Conservation (phyloP, 2,113 vertebrate species). For the Rostratula benghalensis region DNA sequence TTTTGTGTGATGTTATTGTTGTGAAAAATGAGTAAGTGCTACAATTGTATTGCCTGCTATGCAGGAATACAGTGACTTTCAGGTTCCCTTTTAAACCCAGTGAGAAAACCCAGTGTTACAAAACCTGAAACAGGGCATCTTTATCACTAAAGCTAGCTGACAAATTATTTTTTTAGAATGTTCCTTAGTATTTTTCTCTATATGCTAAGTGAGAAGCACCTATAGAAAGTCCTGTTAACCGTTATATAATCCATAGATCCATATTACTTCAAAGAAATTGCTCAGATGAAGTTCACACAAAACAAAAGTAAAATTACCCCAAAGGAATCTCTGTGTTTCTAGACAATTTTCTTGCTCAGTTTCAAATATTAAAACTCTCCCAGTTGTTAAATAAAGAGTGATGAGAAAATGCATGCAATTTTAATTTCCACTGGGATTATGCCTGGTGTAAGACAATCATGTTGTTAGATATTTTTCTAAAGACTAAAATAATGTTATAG, state of each 20-base stretch:
- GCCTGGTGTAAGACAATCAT: constrained; percentile 61
- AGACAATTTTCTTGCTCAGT: constrained; percentile 62
- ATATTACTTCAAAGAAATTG: neutral
- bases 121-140: neutral
- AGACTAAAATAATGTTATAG: constrained; percentile 36
- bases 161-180: neutral
- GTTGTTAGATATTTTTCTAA: constrained; percentile 55
- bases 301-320: constrained; percentile 59
- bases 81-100: neutral
- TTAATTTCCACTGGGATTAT: constrained; percentile 68
- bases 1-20: neutral
- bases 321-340: constrained; percentile 63
- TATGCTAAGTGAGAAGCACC: neutral
- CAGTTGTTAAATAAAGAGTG: constrained; percentile 69
- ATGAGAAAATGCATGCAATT: constrained; percentile 66
- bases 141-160: neutral
- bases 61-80: neutral
- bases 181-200: neutral
- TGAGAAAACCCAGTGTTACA: neutral
- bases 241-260: neutral
- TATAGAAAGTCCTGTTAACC: neutral
- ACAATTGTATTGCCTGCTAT: neutral
- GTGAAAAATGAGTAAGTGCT: neutral
- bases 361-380: constrained; percentile 66
- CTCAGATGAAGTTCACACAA: constrained; percentile 37